Evolutionary conservation across 2,888 invertebrate species (phyloP).

Genomic region (Philhelius pedissequus): DNA sequence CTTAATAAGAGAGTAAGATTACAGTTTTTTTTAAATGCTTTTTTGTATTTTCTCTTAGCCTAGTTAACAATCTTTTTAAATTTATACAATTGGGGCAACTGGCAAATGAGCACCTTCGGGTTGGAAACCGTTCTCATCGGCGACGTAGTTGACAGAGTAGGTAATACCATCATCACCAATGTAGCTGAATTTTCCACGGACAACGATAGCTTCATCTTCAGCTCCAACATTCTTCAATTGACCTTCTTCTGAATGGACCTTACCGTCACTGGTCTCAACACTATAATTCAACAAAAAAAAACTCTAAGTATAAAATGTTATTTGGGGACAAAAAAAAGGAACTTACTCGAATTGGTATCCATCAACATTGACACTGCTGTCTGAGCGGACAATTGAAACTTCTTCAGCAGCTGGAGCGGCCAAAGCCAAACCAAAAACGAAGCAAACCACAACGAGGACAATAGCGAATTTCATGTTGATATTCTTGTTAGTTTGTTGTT

Average conservation of each 20-base stretch:
- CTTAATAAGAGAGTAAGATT: no score
- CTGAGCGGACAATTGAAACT: slow-evolving; percentile 82
- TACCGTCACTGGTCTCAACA: slow-evolving; percentile 80
- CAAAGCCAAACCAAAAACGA: slow-evolving; percentile 72
- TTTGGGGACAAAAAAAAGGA: no score
- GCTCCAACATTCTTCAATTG: slow-evolving; percentile 79
- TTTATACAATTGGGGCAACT: slow-evolving; percentile 69
- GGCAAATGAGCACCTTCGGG: slow-evolving; percentile 79
- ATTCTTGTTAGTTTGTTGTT: slow-evolving; percentile 49
- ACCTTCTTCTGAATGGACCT: slow-evolving; percentile 79
- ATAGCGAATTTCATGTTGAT: slow-evolving; percentile 74
- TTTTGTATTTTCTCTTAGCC: no score
- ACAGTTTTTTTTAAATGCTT: no score
- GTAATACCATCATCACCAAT: slow-evolving; percentile 81
- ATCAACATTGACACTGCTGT: slow-evolving; percentile 78
- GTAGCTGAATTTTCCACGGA: slow-evolving; percentile 80
- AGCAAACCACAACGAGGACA: slow-evolving; percentile 73
- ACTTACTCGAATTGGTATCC: slow-evolving; percentile 59
- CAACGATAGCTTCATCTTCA: slow-evolving; percentile 79
- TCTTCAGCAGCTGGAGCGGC: slow-evolving; percentile 78
- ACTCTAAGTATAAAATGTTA: no score
- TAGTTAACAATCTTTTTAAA: no score
- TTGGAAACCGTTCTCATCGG: slow-evolving; percentile 77
- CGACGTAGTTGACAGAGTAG: slow-evolving; percentile 80
- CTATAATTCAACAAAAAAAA: no score